Evolutionary conservation across 2,113 vertebrate genomes (phyloP).

Genomic region (Atherinomorus stipes): DNA sequence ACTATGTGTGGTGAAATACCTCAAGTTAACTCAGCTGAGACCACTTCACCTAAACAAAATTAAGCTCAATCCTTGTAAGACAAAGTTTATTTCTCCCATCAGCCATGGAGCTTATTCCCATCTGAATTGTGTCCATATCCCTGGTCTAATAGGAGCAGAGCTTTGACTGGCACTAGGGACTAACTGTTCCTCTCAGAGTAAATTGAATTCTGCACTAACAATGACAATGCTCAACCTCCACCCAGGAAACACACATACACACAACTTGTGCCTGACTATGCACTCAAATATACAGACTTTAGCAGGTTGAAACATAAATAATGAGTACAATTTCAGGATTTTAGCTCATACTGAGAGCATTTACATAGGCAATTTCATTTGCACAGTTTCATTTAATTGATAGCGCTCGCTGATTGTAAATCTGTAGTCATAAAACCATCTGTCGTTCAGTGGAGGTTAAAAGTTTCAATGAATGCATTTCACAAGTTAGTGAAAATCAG

Average conservation of each 20-base stretch:
- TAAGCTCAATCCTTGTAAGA: background rate
- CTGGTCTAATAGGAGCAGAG: slow-evolving; percentile 51
- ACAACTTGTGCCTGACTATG: background rate
- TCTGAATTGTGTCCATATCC: slow-evolving; percentile 18
- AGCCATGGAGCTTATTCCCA: slow-evolving; percentile 35
- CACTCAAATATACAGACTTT: slow-evolving; percentile 10
- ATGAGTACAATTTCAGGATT: slow-evolving; percentile 1
- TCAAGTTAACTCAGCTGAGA: too few relatives aligned
- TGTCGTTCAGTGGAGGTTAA: slow-evolving; percentile 27
- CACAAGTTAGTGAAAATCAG: slow-evolving; percentile 33
- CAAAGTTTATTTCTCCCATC: background rate
- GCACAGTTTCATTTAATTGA: slow-evolving; percentile 6
- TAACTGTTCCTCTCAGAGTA: slow-evolving; percentile 42
- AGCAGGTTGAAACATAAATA: slow-evolving; percentile 21
- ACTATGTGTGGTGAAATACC: too few relatives aligned
- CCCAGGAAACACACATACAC: background rate
- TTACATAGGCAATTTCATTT: background rate
- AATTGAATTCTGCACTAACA: slow-evolving; percentile 56
- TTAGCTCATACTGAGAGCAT: background rate
- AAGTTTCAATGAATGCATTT: slow-evolving; percentile 30
- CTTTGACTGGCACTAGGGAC: slow-evolving; percentile 31
- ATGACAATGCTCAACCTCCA: slow-evolving; percentile 16
- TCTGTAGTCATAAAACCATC: background rate
- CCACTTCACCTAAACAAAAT: background rate
- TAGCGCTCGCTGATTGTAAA: slow-evolving; percentile 13